Base-by-base conservation (phyloP, 2,797 vertebrate genomes). In the Spatula versicolor region DNA sequence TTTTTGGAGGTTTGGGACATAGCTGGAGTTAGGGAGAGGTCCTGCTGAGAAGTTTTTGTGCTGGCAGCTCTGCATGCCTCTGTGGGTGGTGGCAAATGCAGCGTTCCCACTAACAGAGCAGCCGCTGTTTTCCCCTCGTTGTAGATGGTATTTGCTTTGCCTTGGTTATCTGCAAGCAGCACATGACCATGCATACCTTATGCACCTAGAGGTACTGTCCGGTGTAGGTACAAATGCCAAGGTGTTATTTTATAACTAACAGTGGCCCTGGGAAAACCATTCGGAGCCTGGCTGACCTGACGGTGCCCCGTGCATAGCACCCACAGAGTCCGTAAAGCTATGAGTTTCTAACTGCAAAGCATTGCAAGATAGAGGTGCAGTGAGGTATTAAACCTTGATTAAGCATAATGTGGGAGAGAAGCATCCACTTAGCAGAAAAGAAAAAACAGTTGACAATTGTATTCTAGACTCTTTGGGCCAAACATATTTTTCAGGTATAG, bases 151-250 rank as follows among this genome's bases (percentile, higher is more conserved):
- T 54, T 88, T 80, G 8, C 46, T 95, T 75, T 72, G 20, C 1
- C 63, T 92, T 81, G 43, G 12, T 52, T 91, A 22, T 91, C 73
- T 93, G 73, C 56, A 59, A 66, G 43, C 64, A 64, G 62, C 46
- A 28, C 3, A 1, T 91, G 69, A 43, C 71, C 69, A 5, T 60
- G 80, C 52, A 63, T 90, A 60, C 22, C 35, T 55, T 55, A 56
- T 1, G 2, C 69, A 55, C 84, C 62, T 88, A 41, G 74, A 67
- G 62, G 39, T 56, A 12, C 1, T 59, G 55, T 81, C 62, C 85
- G n/a, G 66, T 92, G 54, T 39, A 90, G 52, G 55, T 79, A 67
- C 39, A 41, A 78, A 45, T 1, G 5, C 33, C 75, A 19, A 90
- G 72, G 18, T 72, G 48, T 7, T 85, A 59, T 50, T 81, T 88